Percentiles rank a stretch among this genome's conserved stretches.
Conservation (phyloP, 2,888 invertebrate genomes). For the Pocota personata region DNA sequence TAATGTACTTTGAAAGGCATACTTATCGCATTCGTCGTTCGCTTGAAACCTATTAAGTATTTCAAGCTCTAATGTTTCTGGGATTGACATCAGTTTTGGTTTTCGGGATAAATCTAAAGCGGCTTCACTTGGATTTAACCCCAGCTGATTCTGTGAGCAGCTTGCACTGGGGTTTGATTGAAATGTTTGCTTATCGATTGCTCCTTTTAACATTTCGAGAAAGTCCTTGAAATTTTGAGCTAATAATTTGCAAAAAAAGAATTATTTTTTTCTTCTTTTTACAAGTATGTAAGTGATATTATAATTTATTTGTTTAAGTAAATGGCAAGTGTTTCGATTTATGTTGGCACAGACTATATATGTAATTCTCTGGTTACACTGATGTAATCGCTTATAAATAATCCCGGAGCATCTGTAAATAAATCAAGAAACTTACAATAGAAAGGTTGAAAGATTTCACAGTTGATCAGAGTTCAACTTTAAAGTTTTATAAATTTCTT, state of each 20-base stretch:
- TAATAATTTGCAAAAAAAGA: background rate
- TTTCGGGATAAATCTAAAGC: background rate
- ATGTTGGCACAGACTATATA: too few relatives aligned
- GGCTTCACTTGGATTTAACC: background rate
- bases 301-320: background rate
- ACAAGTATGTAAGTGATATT: background rate
- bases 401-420: too few relatives aligned
- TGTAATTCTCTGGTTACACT: too few relatives aligned
- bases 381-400: too few relatives aligned
- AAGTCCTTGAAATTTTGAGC: background rate
- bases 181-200: background rate
- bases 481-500: background rate
- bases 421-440: background rate
- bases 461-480: background rate
- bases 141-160: background rate
- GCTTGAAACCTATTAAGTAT: background rate
- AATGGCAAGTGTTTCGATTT: background rate
- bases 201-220: conserved; percentile 6
- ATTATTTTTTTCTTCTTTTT: background rate
- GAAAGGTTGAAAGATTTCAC: background rate
- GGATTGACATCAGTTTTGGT: conserved; percentile 5
- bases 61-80: background rate
- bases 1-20: background rate
- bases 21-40: background rate
- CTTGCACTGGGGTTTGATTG: background rate